phyloP scores from a whole-genome alignment of 2,113 vertebrate genomes.

The Paracanthobrama guichenoti region DNA sequence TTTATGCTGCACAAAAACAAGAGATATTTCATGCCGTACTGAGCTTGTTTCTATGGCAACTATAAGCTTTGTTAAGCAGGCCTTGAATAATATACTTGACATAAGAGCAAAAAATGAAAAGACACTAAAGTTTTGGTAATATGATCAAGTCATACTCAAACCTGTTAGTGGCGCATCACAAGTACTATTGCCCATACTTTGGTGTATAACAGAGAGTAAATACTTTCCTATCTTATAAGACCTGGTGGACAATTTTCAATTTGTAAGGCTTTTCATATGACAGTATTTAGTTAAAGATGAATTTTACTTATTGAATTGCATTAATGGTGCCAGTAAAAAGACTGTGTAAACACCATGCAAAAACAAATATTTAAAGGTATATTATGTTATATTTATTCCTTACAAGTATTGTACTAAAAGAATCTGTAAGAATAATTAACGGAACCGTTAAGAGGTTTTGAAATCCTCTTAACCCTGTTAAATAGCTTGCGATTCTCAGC shows the following conservation, averaged over 20 bases:
- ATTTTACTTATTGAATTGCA: background rate
- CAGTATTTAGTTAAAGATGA: background rate
- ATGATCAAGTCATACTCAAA: background rate
- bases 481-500: no score
- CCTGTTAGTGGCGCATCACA: background rate
- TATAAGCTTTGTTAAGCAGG: slow-evolving; percentile 43
- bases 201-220: background rate
- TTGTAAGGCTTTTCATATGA: background rate
- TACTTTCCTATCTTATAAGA: background rate
- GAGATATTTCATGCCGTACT: background rate
- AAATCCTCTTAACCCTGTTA: no score
- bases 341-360: background rate
- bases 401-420: no score
- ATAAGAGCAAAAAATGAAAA: background rate
- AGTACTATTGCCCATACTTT: background rate
- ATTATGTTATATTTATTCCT: no score
- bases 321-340: background rate
- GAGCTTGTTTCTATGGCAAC: slow-evolving; percentile 59
- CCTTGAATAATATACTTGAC: slow-evolving; percentile 23
- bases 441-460: no score
- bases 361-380: no score
- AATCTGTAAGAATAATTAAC: no score
- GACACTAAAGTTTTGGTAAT: background rate
- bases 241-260: background rate
- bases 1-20: background rate